These are phyloP conservation scores for Monopterus albus DNA, from an alignment of 2,113 vertebrate species.

Conservation along the genomic window DNA sequence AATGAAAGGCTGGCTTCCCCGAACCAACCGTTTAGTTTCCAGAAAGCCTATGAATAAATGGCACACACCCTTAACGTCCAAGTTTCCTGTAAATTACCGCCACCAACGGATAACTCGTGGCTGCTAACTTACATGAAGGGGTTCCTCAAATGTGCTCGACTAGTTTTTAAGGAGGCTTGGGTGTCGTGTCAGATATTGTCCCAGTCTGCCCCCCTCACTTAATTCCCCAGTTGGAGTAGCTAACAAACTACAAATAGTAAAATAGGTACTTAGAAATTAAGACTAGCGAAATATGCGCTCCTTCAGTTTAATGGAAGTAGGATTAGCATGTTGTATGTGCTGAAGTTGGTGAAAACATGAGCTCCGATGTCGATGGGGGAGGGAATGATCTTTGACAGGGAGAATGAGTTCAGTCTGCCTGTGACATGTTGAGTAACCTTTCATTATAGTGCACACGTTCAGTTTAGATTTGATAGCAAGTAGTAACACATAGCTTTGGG, in stretches of 20 bases:
- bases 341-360: conserved; percentile 6
- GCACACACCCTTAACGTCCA: not conserved
- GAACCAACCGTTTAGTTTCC: not conserved
- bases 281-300: not conserved
- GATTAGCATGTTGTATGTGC: not conserved
- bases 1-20: too few species aligned
- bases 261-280: not conserved
- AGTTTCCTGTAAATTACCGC: not conserved
- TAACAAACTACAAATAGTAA: not conserved
- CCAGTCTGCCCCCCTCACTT: not conserved
- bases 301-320: not conserved
- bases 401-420: conserved; percentile 5
- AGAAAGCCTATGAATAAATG: not conserved
- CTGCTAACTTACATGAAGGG: not conserved
- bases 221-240: not conserved
- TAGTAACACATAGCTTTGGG: too few species aligned
- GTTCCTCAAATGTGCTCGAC: not conserved
- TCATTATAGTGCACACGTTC: too few species aligned
- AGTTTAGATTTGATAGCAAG: too few species aligned
- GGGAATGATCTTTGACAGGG: not conserved
- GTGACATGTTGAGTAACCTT: too few species aligned
- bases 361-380: conserved; percentile 4
- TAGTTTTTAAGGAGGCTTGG: not conserved
- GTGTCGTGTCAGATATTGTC: not conserved
- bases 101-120: not conserved